These are phyloP conservation scores for Nudaria mundana DNA, from an alignment of 2,888 invertebrate genomes.

Conservation along the genomic window DNA sequence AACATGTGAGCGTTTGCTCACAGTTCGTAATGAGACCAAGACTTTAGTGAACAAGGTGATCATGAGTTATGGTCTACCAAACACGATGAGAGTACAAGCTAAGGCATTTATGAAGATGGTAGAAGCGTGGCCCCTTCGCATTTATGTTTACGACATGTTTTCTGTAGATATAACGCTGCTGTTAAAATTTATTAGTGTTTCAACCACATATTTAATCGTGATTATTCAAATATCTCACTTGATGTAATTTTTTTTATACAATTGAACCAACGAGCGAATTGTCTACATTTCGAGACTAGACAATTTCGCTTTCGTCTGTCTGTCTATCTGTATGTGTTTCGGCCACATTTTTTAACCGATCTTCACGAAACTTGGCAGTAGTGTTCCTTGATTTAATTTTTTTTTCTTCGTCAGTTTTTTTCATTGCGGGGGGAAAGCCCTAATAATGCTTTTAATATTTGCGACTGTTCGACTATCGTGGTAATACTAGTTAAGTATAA, in stretches of 20 bases:
- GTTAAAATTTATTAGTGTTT: slow-evolving; percentile 61
- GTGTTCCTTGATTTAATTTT: too few relatives aligned
- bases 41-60: slow-evolving; percentile 54
- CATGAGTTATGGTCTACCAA: slow-evolving; percentile 57
- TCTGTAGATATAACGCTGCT: slow-evolving; percentile 59
- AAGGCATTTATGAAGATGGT: slow-evolving; percentile 60
- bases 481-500: too few relatives aligned
- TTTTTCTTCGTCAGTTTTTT: too few relatives aligned
- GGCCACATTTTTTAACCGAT: too few relatives aligned
- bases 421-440: too few relatives aligned
- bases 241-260: slow-evolving; percentile 25
- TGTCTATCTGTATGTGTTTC: too few relatives aligned
- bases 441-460: too few relatives aligned
- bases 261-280: too few relatives aligned
- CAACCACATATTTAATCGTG: slow-evolving; percentile 63
- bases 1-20: slow-evolving; percentile 45
- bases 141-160: slow-evolving; percentile 58
- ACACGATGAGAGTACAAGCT: slow-evolving; percentile 50
- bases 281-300: too few relatives aligned
- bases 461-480: too few relatives aligned
- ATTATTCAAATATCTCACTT: slow-evolving; percentile 61
- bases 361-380: too few relatives aligned
- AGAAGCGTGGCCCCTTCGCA: slow-evolving; percentile 54
- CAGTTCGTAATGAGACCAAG: slow-evolving; percentile 45
- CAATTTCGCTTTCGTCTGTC: too few relatives aligned